Percentiles rank a stretch among this genome's conserved stretches.
phyloP scores from a whole-genome alignment of 2,113 vertebrate species.

The Leiothrix lutea region DNA sequence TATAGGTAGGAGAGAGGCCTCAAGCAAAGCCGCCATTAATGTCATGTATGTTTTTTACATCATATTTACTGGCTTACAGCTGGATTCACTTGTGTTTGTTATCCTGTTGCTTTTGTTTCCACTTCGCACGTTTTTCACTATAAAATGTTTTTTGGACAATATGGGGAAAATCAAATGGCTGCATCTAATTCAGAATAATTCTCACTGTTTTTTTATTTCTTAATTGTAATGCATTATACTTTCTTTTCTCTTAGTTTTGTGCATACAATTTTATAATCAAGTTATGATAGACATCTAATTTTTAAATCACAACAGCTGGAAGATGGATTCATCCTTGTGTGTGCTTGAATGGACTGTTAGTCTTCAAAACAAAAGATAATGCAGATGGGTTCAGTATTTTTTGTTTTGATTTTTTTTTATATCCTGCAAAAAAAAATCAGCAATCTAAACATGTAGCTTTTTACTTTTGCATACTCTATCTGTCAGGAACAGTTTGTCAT shows the following conservation, averaged over 20 bases:
- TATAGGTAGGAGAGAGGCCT: background rate
- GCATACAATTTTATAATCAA: background rate
- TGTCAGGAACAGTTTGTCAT: background rate
- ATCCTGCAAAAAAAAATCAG: background rate
- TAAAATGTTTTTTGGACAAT: background rate
- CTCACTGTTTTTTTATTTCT: background rate
- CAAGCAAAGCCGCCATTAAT: background rate
- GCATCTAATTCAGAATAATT: background rate
- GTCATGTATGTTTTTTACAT: background rate
- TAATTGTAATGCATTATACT: background rate
- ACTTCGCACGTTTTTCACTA: background rate
- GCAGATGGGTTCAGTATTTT: fast-evolving
- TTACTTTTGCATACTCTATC: background rate
- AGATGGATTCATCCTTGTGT: background rate
- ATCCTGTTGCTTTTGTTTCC: background rate
- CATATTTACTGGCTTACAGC: background rate
- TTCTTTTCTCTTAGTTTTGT: background rate
- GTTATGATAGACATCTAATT: background rate
- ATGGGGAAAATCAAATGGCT: background rate
- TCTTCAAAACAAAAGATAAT: background rate
- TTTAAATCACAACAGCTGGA: background rate
- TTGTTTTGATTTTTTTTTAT: background rate
- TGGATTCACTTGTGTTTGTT: background rate
- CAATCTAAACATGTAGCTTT: background rate
- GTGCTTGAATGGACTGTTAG: background rate